Base-by-base conservation (phyloP, 1,140 invertebrate genomes). In the Drosophila lowei region DNA sequence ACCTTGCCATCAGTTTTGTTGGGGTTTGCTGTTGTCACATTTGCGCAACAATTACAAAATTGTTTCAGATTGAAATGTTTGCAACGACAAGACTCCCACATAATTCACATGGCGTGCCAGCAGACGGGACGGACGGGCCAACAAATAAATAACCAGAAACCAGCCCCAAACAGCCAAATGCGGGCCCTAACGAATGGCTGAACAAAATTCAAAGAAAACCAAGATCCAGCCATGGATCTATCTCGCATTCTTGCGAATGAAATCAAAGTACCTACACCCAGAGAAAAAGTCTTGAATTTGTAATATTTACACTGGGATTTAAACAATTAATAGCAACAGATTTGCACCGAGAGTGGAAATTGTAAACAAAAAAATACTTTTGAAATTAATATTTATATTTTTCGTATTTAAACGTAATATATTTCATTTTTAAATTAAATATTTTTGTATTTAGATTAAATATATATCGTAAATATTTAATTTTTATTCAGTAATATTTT, bases 11-110 rank as follows among this genome's bases (percentile, higher is more conserved):
- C 52, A 48, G 44, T 63, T 72, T 72, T 23, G 44, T 34, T 54
- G 38, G 70, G 58, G 2, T 23, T 38, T 58, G 68, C 38, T 38
- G 54, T 53, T 58, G 71, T 74, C 71, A 21, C 72, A 68, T 76
- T 76, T 76, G 72, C 73, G 73, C 73, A 76, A 76, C 62, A 76
- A 77, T 76, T 76, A 76, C 72, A 76, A 56, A 62, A 66, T 49
- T 59, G 7, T 68, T 68, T 57, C 30, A 44, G 56, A 68, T 68
- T 76, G 50, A 76, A 76, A 76, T 75, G 72, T 76, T 76, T 67
- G 50, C 56, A 66, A 65, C 57, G 58, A 54, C 55, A 76, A 48
- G 68, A 76, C 73, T 76, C 73, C 73, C 73, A 76, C 73, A 76
- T 76, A 77, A 76, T 68, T 70, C 72, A 68, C 72, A 28, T 75